Percentiles rank a stretch among this genome's conserved stretches.
These are phyloP conservation scores for Rhynchotus rufescens DNA, from an alignment of 2,797 vertebrate genomes.

Conservation along the genomic window DNA sequence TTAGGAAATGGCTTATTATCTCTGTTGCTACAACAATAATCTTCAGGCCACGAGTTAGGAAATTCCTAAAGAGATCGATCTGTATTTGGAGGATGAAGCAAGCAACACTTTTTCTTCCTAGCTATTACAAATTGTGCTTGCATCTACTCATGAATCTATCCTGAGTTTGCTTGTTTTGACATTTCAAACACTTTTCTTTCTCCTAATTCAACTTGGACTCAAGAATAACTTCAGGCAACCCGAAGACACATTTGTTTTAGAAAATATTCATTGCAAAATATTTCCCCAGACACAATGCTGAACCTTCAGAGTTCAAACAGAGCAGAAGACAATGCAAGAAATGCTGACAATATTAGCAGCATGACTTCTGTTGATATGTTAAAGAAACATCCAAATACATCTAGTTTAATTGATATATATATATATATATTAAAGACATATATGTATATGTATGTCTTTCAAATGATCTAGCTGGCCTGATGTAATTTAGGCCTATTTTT, in stretches of 20 bases:
- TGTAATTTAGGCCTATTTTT: background rate
- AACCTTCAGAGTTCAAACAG: background rate
- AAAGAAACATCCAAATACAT: background rate
- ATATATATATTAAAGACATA: background rate
- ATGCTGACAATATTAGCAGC: background rate
- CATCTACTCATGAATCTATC: background rate
- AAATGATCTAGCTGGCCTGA: background rate
- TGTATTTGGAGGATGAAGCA: background rate
- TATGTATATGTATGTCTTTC: background rate
- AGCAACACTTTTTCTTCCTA: background rate
- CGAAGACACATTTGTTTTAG: constrained; percentile 8
- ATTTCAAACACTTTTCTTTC: background rate
- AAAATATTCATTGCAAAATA: background rate
- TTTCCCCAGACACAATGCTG: background rate
- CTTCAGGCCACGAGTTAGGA: background rate
- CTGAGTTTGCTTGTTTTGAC: background rate
- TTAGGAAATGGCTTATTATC: background rate
- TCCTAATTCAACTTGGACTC: background rate
- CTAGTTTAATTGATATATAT: background rate
- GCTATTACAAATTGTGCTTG: background rate
- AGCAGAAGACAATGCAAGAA: background rate
- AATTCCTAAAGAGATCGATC: background rate
- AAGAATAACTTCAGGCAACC: constrained; percentile 2
- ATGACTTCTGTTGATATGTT: background rate
- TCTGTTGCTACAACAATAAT: background rate